A percentile compares a stretch with the other conserved stretches of the same genome.
phyloP scores from a whole-genome alignment of 1,140 invertebrate genomes.

The Drosophila funebris region DNA sequence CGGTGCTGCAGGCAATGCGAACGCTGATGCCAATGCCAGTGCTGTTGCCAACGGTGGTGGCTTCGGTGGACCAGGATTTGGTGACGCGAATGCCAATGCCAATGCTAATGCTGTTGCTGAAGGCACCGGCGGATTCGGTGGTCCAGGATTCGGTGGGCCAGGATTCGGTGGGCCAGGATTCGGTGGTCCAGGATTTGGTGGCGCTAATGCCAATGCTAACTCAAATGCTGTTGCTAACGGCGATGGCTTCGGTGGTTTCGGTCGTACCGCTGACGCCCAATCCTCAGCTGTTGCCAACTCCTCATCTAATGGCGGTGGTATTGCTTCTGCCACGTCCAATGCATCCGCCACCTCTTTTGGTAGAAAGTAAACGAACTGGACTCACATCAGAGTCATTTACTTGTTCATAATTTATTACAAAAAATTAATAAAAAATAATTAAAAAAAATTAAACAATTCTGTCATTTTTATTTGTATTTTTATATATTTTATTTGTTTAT shows the following conservation, averaged over 20 bases:
- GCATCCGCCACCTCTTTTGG: background rate
- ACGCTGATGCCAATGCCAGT: constrained; percentile 7
- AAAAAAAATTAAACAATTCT: background rate
- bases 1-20: background rate
- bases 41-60: background rate
- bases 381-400: background rate
- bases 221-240: constrained; percentile 8
- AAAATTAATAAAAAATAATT: background rate
- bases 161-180: background rate
- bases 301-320: background rate
- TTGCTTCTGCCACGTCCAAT: constrained; percentile 3
- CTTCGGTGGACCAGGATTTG: background rate
- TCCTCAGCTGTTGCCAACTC: background rate
- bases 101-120: background rate
- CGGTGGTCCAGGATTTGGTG: background rate
- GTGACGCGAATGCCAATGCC: constrained; percentile 6
- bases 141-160: no score
- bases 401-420: constrained; percentile 9
- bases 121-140: background rate
- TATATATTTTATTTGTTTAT: background rate
- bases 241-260: background rate
- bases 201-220: constrained; percentile 2
- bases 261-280: background rate
- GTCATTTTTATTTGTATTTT: background rate
- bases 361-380: constrained; percentile 1